Percentiles rank a stretch among this genome's conserved stretches.
Evolutionary conservation across 2,888 invertebrate species (phyloP).

Genomic region (Sarcophaga carnaria): DNA sequence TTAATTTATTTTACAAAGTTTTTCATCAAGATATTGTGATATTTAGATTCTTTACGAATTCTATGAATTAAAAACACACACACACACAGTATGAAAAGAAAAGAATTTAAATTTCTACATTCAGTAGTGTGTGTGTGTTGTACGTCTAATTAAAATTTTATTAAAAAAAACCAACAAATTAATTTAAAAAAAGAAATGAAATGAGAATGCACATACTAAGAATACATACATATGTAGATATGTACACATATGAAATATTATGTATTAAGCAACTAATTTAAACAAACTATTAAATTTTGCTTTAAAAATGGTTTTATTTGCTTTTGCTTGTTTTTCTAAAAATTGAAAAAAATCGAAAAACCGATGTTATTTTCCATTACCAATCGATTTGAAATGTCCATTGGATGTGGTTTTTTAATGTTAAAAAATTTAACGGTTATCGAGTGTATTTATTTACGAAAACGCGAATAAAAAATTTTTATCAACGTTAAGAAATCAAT

Average conservation of each 20-base stretch:
- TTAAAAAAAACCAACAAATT: constrained; percentile 11
- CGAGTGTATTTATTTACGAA: too few species aligned
- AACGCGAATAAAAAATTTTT: too few species aligned
- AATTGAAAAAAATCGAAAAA: too few species aligned
- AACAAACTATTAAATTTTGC: too few species aligned
- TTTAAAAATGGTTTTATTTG: too few species aligned
- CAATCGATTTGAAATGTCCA: too few species aligned
- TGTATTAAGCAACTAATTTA: too few species aligned
- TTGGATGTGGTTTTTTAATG: too few species aligned
- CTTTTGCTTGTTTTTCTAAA: too few species aligned
- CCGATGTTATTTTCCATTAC: too few species aligned
- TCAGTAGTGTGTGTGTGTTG: neutral
- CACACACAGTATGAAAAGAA: neutral
- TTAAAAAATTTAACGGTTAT: too few species aligned
- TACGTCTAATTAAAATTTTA: constrained; percentile 27
- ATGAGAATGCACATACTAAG: neutral
- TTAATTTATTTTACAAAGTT: constrained; percentile 25
- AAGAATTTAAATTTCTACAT: neutral
- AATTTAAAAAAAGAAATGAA: neutral
- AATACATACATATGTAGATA: neutral
- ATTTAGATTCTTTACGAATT: constrained; percentile 1
- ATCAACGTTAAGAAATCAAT: too few species aligned
- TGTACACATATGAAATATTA: neutral
- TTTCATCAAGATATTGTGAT: constrained; percentile 31
- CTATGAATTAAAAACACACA: constrained; percentile 24